Conservation (phyloP, 2,888 invertebrate genomes). For the Julus scanicus region DNA sequence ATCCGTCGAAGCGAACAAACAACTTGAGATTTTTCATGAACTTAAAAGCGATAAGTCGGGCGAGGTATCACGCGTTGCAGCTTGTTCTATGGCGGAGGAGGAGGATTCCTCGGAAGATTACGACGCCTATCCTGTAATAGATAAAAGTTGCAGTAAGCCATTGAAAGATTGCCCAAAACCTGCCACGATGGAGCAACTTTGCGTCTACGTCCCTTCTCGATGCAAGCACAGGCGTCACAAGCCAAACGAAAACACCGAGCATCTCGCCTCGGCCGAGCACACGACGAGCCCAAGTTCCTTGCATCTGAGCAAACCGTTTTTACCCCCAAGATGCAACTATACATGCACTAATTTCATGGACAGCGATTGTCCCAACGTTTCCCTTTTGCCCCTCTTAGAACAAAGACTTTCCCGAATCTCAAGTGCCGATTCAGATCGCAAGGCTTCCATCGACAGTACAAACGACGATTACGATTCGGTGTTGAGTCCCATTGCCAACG, state of each 20-base stretch:
- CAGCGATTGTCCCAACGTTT: slow-evolving; percentile 64
- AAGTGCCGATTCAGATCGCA: slow-evolving; percentile 64
- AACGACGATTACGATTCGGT: slow-evolving; percentile 60
- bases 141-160: background rate
- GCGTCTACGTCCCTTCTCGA: slow-evolving; percentile 56
- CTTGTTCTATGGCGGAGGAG: background rate
- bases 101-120: background rate
- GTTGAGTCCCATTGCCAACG: slow-evolving; percentile 62
- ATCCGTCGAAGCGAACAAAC: background rate
- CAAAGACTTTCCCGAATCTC: slow-evolving; percentile 63
- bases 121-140: background rate
- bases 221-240: slow-evolving; percentile 28
- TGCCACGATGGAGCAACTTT: slow-evolving; percentile 32
- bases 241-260: background rate
- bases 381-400: slow-evolving; percentile 63
- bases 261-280: background rate
- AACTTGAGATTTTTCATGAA: background rate
- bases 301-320: background rate
- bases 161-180: background rate
- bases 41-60: background rate
- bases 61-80: background rate
- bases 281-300: background rate
- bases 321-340: background rate
- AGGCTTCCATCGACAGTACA: slow-evolving; percentile 60
- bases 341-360: slow-evolving; percentile 49